Conservation (phyloP, 2,113 vertebrate species). For the Boleophthalmus pectinirostris region DNA sequence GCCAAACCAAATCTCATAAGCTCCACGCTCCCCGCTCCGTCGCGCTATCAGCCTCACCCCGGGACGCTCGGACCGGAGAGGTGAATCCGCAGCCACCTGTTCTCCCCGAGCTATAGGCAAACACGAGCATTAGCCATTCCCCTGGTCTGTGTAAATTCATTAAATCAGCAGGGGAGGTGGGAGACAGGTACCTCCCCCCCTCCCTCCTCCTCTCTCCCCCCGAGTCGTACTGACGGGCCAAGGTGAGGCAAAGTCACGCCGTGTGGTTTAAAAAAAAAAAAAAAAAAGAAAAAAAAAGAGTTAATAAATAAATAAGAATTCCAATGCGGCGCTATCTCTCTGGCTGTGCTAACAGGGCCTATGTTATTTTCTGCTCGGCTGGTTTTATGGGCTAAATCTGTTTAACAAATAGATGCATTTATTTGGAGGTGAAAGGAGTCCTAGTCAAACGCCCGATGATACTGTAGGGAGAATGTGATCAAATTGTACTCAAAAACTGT, state of each 20-base stretch:
- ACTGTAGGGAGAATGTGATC: too few relatives aligned
- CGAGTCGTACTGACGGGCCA: constrained; percentile 41
- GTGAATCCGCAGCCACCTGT: constrained; percentile 42
- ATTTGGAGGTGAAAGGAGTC: not conserved
- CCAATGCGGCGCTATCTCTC: constrained; percentile 35
- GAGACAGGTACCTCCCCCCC: constrained; percentile 16
- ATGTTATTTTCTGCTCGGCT: not conserved
- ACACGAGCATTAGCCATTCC: constrained; percentile 50
- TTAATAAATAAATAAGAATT: constrained; percentile 11
- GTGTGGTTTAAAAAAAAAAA: constrained; percentile 39
- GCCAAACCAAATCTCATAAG: constrained; percentile 8
- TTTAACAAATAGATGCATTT: not conserved
- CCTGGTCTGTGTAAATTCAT: constrained; percentile 53
- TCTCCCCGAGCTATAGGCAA: constrained; percentile 32
- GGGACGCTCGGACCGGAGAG: constrained; percentile 30
- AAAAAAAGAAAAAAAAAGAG: not conserved
- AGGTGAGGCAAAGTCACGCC: constrained; percentile 64
- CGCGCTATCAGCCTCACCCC: constrained; percentile 26
- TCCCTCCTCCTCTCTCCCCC: constrained; percentile 19
- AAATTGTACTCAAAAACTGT: not conserved
- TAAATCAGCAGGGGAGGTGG: constrained; percentile 38
- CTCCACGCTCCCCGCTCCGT: constrained; percentile 6
- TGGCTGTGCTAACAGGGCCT: not conserved
- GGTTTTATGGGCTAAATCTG: not conserved
- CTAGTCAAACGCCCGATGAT: not conserved